Conservation (phyloP, 2,797 vertebrate genomes). For the Myoxocephalus aenaeus region DNA sequence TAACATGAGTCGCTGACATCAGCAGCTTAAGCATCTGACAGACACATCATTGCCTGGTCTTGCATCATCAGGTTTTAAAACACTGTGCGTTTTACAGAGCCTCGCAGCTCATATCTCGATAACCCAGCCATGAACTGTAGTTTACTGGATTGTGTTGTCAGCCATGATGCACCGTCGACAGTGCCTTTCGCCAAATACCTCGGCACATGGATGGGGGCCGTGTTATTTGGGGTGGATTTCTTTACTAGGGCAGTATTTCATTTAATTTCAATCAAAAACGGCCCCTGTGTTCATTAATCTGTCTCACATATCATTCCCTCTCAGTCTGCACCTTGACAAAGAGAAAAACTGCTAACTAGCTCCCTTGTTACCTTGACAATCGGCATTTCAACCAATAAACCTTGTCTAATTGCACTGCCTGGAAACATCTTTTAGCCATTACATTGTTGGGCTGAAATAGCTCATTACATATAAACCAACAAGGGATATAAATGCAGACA, state of each 20-base stretch:
- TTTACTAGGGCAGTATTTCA: conserved; percentile 11
- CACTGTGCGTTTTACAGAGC: conserved; percentile 48
- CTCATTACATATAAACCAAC: conserved; percentile 43
- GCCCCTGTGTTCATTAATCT: conserved; percentile 20
- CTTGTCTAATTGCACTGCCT: conserved; percentile 53
- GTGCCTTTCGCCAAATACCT: not conserved
- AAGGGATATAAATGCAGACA: conserved; percentile 14
- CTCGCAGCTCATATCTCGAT: conserved; percentile 47
- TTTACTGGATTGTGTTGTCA: conserved; percentile 29
- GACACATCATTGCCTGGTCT: conserved; percentile 62
- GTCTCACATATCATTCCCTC: not conserved
- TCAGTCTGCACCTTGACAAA: conserved; percentile 23
- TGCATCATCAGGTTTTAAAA: conserved; percentile 73
- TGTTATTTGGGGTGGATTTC: conserved; percentile 7
- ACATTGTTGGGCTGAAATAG: conserved; percentile 43
- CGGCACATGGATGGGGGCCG: not conserved
- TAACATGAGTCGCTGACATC: conserved; percentile 56
- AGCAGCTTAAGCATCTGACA: conserved; percentile 55
- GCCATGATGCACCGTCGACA: conserved; percentile 7
- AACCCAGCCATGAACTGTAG: conserved; percentile 53
- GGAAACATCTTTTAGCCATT: conserved; percentile 54
- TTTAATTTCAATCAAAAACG: conserved; percentile 27
- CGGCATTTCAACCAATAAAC: conserved; percentile 54
- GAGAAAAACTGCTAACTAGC: conserved; percentile 39
- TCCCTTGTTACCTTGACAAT: conserved; percentile 60